phyloP scores from a whole-genome alignment of 2,888 invertebrate species.

The Encarsia formosa region DNA sequence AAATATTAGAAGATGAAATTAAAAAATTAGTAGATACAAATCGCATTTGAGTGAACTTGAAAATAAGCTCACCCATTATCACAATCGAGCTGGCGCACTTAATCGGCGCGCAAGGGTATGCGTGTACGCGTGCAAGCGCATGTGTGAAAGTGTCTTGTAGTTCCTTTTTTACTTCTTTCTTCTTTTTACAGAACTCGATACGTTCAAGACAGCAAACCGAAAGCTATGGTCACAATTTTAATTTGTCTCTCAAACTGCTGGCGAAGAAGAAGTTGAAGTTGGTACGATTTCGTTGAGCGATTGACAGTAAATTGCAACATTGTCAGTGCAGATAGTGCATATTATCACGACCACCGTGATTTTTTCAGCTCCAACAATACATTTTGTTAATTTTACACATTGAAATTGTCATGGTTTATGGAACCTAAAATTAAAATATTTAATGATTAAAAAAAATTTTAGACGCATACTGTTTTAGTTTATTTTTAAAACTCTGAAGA shows the following conservation, averaged over 20 bases:
- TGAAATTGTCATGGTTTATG: constrained; percentile 76
- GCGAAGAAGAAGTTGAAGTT: constrained; percentile 12
- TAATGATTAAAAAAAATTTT: too few species aligned
- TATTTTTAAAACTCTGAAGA: too few species aligned
- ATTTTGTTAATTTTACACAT: constrained; percentile 52
- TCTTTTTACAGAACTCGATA: too few species aligned
- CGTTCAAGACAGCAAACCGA: too few species aligned
- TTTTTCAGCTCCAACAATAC: constrained; percentile 39
- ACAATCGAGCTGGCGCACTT: constrained; percentile 44
- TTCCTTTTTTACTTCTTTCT: constrained; percentile 6
- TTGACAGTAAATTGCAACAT: too few species aligned
- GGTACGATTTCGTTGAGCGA: too few species aligned
- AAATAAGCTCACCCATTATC: constrained; percentile 42
- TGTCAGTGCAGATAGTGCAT: background rate
- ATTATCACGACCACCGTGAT: constrained; percentile 30
- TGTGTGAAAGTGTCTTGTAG: too few species aligned
- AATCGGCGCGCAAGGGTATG: background rate
- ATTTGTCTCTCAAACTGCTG: too few species aligned
- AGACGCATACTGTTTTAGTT: too few species aligned
- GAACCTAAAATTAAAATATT: constrained; percentile 58
- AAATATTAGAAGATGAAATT: constrained; percentile 11
- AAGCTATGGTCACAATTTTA: too few species aligned
- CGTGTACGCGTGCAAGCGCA: background rate
- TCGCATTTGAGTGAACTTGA: constrained; percentile 25
- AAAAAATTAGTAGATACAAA: constrained; percentile 7